These are phyloP conservation scores for Orbicella faveolata DNA, from an alignment of 64 coral and sea anemone species.

Conservation along the genomic window DNA sequence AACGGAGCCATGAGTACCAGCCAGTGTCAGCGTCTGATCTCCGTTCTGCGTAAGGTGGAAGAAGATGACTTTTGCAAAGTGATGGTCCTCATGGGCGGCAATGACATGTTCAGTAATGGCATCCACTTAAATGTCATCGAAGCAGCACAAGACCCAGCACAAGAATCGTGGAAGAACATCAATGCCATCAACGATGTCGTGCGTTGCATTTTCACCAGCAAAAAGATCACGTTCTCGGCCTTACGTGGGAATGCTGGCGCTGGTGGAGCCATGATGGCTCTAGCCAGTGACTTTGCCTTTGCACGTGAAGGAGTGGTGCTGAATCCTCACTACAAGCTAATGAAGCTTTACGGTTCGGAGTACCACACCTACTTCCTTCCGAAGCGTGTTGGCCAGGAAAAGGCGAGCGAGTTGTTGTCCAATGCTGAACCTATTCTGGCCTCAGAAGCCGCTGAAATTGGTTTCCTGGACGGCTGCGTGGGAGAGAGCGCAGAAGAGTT, in stretches of 20 bases:
- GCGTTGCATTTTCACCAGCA: slow-evolving; percentile 45
- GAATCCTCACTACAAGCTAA: slow-evolving; percentile 72
- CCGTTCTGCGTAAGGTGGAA: slow-evolving; percentile 28
- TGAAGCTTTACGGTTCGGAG: slow-evolving; percentile 73
- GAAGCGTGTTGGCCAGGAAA: slow-evolving; percentile 46
- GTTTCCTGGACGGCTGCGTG: slow-evolving; percentile 35
- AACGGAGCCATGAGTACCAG: slow-evolving; percentile 82
- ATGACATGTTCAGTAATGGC: slow-evolving; percentile 75
- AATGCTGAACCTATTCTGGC: slow-evolving; percentile 40
- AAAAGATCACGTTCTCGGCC: slow-evolving; percentile 70
- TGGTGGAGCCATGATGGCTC: slow-evolving; percentile 69
- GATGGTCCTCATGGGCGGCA: slow-evolving; percentile 64
- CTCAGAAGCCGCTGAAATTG: slow-evolving; percentile 26
- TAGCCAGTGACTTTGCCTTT: slow-evolving; percentile 59
- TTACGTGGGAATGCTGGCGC: slow-evolving; percentile 71
- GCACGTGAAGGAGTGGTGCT: slow-evolving; percentile 66
- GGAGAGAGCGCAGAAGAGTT: slow-evolving; percentile 19
- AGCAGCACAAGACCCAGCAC: slow-evolving; percentile 30
- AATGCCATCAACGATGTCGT: slow-evolving; percentile 76
- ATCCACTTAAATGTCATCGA: slow-evolving; percentile 81
- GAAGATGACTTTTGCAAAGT: slow-evolving; percentile 57
- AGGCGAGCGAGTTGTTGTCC: slow-evolving; percentile 21
- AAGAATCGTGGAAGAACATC: slow-evolving; percentile 73
- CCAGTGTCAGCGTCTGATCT: slow-evolving; percentile 54
- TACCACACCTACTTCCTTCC: slow-evolving; percentile 74